Percentiles rank a stretch among this genome's conserved stretches.
These are phyloP conservation scores for Hypotaenidia philippensis DNA, from an alignment of 2,797 vertebrate genomes.

Conservation along the genomic window DNA sequence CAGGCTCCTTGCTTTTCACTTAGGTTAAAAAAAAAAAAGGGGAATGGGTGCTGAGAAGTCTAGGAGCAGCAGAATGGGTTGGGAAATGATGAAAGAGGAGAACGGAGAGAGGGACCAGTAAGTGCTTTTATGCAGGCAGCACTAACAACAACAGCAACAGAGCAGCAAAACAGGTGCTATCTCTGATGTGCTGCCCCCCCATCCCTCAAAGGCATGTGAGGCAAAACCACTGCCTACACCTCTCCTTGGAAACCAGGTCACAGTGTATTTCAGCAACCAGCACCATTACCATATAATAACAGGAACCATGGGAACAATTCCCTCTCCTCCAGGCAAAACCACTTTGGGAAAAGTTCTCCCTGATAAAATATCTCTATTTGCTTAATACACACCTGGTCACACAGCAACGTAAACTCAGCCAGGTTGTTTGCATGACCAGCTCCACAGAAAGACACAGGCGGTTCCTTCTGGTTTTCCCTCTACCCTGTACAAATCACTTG, in stretches of 20 bases:
- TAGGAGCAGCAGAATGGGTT: neutral
- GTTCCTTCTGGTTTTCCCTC: neutral
- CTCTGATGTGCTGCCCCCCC: neutral
- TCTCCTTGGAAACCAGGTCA: neutral
- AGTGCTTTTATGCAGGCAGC: neutral
- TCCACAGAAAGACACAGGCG: neutral
- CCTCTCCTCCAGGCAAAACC: neutral
- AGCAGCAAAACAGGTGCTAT: neutral
- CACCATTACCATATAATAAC: neutral
- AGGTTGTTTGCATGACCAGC: neutral
- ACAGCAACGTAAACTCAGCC: neutral
- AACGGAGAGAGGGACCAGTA: neutral
- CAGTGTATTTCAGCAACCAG: neutral
- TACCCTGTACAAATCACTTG: neutral
- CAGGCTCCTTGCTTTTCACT: neutral
- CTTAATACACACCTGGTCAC: neutral
- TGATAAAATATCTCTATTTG: constrained; percentile 1
- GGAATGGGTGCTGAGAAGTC: neutral
- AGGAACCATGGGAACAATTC: neutral
- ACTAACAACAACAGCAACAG: neutral
- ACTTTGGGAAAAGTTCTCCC: neutral
- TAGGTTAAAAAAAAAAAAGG: neutral
- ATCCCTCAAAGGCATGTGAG: neutral
- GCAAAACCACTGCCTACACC: neutral
- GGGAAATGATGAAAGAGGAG: neutral